A percentile compares a stretch with the other conserved stretches of the same genome.
These are phyloP conservation scores for Mallateleia sp. DNA, from an alignment of 2,888 invertebrate species.

Conservation along the genomic window DNA sequence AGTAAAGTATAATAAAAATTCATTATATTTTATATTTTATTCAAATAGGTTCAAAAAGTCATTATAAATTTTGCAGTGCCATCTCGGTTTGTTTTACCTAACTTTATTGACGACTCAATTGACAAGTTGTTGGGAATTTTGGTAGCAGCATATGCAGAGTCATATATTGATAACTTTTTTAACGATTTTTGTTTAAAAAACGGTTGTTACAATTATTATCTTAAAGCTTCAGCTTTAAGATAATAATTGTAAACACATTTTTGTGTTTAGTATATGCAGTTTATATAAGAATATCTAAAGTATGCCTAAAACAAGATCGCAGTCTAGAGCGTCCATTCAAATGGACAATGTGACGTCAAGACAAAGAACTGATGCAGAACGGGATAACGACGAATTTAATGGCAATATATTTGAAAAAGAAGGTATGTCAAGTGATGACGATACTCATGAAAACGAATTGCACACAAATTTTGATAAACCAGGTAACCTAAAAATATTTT, in stretches of 20 bases:
- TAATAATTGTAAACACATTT: too few relatives aligned
- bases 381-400: background rate
- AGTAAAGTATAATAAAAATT: background rate
- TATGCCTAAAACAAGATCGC: background rate
- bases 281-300: background rate
- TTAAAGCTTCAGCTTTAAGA: background rate
- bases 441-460: background rate
- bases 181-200: background rate
- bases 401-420: background rate
- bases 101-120: background rate
- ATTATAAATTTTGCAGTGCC: background rate
- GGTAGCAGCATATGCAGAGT: background rate
- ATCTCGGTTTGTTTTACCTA: background rate
- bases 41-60: background rate
- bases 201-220: background rate
- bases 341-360: slow-evolving; percentile 22
- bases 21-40: background rate
- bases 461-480: background rate
- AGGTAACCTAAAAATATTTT: background rate
- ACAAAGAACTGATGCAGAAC: background rate
- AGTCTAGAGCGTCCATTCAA: slow-evolving; percentile 7
- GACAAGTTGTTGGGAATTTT: background rate
- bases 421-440: background rate
- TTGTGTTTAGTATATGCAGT: background rate
- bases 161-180: background rate